Evolutionary conservation across 2,888 invertebrate species (phyloP).

Genomic region (Agrochola macilenta): DNA sequence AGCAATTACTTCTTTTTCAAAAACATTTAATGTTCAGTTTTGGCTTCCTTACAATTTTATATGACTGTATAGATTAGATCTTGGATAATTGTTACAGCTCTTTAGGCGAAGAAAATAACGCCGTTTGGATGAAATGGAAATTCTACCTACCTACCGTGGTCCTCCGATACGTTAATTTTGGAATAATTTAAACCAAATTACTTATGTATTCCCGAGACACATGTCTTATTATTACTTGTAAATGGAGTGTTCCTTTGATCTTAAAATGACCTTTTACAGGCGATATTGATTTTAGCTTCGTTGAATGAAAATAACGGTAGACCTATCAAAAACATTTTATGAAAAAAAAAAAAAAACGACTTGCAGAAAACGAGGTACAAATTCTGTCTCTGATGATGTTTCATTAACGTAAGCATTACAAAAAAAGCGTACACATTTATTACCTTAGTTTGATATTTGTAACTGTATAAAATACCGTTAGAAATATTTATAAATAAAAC

Average conservation of each 20-base stretch:
- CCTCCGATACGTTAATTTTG: background rate
- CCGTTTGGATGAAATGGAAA: background rate
- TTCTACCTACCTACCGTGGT: background rate
- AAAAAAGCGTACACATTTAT: background rate
- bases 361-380: too few relatives aligned
- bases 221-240: background rate
- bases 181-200: background rate
- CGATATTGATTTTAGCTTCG: background rate
- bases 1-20: too few relatives aligned
- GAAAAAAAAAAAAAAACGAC: too few relatives aligned
- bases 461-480: background rate
- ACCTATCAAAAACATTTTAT: background rate
- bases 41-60: too few relatives aligned
- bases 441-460: background rate
- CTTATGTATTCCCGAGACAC: background rate
- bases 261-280: background rate
- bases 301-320: background rate
- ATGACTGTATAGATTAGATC: too few relatives aligned
- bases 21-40: too few relatives aligned
- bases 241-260: conserved; percentile 2
- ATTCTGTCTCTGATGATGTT: background rate
- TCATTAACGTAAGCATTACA: background rate
- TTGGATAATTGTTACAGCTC: background rate
- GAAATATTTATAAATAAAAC: conserved; percentile 5
- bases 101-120: background rate